Evolutionary conservation across 2,797 vertebrate genomes (phyloP).

Genomic region (Micrastur ruficollis): DNA sequence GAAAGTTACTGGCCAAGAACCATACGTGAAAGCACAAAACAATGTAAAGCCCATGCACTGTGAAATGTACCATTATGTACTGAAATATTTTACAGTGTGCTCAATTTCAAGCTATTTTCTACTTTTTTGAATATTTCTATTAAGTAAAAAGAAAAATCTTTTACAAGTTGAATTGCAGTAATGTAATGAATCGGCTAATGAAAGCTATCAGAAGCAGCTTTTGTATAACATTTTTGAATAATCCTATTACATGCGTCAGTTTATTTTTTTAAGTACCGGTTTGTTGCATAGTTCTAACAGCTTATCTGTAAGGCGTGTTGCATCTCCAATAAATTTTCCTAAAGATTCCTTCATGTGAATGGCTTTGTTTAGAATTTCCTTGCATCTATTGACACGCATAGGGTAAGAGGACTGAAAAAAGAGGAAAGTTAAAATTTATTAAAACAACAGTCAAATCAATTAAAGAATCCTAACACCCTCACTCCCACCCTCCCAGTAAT

Average conservation of each 20-base stretch:
- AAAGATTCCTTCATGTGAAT: conserved; percentile 87
- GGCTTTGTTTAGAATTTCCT: conserved; percentile 93
- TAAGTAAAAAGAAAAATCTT: background rate
- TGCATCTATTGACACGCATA: conserved; percentile 92
- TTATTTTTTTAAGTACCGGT: conserved; percentile 74
- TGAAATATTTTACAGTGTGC: background rate
- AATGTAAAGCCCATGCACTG: background rate
- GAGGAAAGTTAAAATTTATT: background rate
- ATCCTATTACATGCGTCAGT: background rate
- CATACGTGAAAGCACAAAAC: background rate
- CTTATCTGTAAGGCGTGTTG: conserved; percentile 91
- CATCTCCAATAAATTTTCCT: conserved; percentile 93
- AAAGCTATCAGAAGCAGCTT: background rate
- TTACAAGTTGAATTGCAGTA: background rate
- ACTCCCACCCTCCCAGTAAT: background rate
- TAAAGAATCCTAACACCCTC: background rate
- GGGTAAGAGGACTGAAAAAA: conserved; percentile 90
- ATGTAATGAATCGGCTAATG: background rate
- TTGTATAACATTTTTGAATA: background rate
- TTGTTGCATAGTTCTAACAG: conserved; percentile 97
- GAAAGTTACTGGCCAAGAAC: background rate
- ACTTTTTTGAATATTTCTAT: background rate
- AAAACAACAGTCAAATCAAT: background rate
- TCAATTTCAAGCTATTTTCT: background rate
- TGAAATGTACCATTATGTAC: background rate